Percentiles rank a stretch among this genome's conserved stretches.
Conservation (phyloP, 2,888 invertebrate genomes). For the Pandemis heparana region DNA sequence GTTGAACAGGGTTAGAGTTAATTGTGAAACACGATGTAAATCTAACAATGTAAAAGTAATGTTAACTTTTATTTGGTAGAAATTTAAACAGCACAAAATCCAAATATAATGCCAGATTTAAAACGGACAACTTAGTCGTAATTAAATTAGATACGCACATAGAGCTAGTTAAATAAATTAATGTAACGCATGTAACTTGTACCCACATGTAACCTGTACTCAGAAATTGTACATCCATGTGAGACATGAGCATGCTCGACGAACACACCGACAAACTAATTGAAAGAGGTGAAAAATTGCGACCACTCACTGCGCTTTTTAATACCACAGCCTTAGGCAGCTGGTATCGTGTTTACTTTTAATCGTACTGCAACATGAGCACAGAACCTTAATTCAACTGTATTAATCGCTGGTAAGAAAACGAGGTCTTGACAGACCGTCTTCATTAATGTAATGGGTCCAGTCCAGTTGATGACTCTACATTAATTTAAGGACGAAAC, state of each 20-base stretch:
- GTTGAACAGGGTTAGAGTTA: neutral
- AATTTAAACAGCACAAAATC: too few species aligned
- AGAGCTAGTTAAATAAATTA: neutral
- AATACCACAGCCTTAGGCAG: slow-evolving; percentile 61
- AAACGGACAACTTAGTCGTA: too few species aligned
- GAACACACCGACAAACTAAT: slow-evolving; percentile 54
- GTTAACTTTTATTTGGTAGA: too few species aligned
- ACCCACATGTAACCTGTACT: neutral
- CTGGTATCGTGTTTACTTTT: slow-evolving; percentile 43
- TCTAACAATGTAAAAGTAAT: neutral
- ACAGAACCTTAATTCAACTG: slow-evolving; percentile 28
- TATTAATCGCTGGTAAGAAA: slow-evolving; percentile 24
- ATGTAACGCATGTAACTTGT: too few species aligned
- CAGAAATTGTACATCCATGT: neutral
- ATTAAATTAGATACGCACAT: too few species aligned
- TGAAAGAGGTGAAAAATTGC: slow-evolving; percentile 75
- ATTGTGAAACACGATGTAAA: neutral
- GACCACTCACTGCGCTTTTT: slow-evolving; percentile 68
- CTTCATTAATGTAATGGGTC: slow-evolving; percentile 24
- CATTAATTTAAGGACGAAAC: neutral
- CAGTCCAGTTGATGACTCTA: neutral
- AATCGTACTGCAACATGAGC: slow-evolving; percentile 38
- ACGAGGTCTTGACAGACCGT: slow-evolving; percentile 37
- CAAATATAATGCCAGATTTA: too few species aligned
- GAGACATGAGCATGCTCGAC: slow-evolving; percentile 48